These are phyloP conservation scores for Uloborus diversus DNA, from an alignment of 1,140 invertebrate species.

Conservation along the genomic window DNA sequence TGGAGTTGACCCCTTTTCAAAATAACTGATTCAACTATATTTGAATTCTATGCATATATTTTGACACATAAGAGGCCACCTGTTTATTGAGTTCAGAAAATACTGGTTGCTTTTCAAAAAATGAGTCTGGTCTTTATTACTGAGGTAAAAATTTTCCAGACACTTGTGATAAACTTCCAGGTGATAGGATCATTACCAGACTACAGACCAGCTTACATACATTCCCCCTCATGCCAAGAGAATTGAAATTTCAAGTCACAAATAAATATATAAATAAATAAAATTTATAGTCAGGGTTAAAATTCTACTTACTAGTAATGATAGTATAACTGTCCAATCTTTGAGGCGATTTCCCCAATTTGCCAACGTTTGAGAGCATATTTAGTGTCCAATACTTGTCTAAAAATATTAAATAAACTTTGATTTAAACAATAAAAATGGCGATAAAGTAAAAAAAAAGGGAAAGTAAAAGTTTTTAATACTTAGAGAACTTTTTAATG, in stretches of 20 bases:
- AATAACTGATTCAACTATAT: not conserved
- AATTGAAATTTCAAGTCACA: no score
- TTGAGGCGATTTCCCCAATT: constrained; percentile 98
- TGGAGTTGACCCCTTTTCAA: no score
- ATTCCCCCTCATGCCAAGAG: no score
- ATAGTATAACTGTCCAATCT: constrained; percentile 98
- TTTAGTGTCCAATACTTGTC: constrained; percentile 86
- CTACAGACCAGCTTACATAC: no score
- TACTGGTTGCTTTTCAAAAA: no score
- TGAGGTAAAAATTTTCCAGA: no score
- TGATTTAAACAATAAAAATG: not conserved
- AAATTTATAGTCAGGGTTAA: not conserved
- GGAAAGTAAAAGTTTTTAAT: constrained; percentile 52
- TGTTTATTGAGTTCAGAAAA: no score
- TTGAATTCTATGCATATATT: not conserved
- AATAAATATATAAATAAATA: not conserved
- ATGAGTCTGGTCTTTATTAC: no score
- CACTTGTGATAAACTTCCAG: no score
- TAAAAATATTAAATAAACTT: constrained; percentile 64
- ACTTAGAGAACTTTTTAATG: not conserved
- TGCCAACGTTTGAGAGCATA: constrained; percentile 98
- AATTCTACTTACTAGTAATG: constrained; percentile 91
- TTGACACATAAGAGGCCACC: not conserved
- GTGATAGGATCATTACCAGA: no score
- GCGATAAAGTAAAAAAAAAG: constrained; percentile 6